phyloP scores from a whole-genome alignment of 2,888 invertebrate genomes.

The Sinhomidia bicolor region DNA sequence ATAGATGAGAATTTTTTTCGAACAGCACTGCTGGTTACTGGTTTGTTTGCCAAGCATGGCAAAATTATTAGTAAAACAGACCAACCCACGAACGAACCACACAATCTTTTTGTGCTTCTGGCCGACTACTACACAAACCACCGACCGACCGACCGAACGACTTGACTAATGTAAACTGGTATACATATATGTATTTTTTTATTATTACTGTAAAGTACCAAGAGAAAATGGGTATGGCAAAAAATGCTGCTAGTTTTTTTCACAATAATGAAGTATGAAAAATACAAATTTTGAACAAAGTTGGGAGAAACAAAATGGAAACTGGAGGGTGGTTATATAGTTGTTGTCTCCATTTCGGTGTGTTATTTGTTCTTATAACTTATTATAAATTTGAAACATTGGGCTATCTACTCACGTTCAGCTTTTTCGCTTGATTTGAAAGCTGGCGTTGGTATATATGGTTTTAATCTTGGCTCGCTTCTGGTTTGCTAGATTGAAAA shows the following conservation, averaged over 20 bases:
- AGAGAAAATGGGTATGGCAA: conserved; percentile 52
- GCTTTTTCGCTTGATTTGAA: too few species aligned
- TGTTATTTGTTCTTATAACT: too few species aligned
- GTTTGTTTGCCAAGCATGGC: not conserved
- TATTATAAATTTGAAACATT: too few species aligned
- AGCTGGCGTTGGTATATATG: not conserved
- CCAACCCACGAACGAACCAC: conserved; percentile 23
- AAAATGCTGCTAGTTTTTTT: conserved; percentile 33
- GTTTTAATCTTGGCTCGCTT: conserved; percentile 32
- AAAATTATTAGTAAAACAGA: not conserved
- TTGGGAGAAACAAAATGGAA: conserved; percentile 52
- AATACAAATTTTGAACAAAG: not conserved
- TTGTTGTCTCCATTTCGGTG: too few species aligned
- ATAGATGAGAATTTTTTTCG: conserved; percentile 22
- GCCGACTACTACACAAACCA: not conserved
- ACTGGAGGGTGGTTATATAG: conserved; percentile 52
- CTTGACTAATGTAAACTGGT: not conserved
- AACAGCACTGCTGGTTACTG: not conserved
- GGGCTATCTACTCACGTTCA: too few species aligned
- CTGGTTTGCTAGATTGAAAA: conserved; percentile 4
- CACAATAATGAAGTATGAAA: not conserved
- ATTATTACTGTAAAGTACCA: too few species aligned
- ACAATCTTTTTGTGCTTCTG: conserved; percentile 13
- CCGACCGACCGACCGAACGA: not conserved
- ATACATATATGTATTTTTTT: not conserved